Percentiles rank a stretch among this genome's conserved stretches.
These are phyloP conservation scores for Echeneis naucrates DNA, from an alignment of 2,797 vertebrate genomes.

Conservation along the genomic window DNA sequence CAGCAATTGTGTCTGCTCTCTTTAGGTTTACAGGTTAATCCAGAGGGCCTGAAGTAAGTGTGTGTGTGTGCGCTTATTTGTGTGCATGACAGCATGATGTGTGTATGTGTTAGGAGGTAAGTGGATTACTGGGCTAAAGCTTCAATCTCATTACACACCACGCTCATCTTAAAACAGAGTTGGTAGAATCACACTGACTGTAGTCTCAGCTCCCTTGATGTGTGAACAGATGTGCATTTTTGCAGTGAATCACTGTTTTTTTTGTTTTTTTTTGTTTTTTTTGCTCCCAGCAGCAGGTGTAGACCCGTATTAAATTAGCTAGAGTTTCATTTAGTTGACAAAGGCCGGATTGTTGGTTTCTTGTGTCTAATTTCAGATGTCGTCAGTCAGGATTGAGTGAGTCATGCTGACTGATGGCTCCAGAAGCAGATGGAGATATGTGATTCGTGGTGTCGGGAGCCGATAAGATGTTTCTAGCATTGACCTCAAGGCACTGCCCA, in stretches of 20 bases:
- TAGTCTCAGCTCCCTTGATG: constrained; percentile 11
- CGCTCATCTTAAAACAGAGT: constrained; percentile 50
- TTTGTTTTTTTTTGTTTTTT: constrained; percentile 40
- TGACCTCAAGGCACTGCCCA: constrained; percentile 42
- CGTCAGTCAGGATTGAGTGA: constrained; percentile 64
- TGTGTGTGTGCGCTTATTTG: constrained; percentile 32
- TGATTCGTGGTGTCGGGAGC: constrained; percentile 73
- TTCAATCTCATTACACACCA: constrained; percentile 78
- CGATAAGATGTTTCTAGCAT: constrained; percentile 63
- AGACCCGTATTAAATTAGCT: neutral
- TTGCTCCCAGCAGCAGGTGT: constrained; percentile 52
- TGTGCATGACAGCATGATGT: constrained; percentile 49
- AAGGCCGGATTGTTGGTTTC: constrained; percentile 58
- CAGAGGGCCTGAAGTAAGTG: constrained; percentile 24
- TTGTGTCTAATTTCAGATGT: constrained; percentile 43
- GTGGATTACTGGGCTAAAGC: constrained; percentile 77
- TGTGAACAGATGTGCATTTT: constrained; percentile 49
- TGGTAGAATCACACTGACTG: constrained; percentile 41
- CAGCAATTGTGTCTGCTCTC: constrained; percentile 62
- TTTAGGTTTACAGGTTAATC: constrained; percentile 73
- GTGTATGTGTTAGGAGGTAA: constrained; percentile 70
- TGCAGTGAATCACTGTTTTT: constrained; percentile 35
- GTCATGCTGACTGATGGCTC: constrained; percentile 73
- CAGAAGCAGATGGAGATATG: constrained; percentile 58
- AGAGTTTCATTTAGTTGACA: constrained; percentile 62